These are phyloP conservation scores for Agrotis segetum DNA, from an alignment of 2,888 invertebrate genomes.

Conservation along the genomic window DNA sequence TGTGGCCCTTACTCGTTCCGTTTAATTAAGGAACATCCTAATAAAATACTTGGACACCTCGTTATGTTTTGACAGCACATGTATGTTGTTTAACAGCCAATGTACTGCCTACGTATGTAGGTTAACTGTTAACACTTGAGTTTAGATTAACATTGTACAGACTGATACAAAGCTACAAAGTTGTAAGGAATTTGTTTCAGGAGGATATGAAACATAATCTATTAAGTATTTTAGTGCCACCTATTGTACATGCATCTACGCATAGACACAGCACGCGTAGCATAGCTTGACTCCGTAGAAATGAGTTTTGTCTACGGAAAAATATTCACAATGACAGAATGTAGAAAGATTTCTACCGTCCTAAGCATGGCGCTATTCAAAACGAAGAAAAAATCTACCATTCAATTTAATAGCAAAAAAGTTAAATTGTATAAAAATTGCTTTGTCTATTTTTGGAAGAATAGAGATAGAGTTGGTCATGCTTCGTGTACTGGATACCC, in stretches of 20 bases:
- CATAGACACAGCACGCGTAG: background rate
- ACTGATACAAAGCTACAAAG: background rate
- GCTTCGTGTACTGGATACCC: no score
- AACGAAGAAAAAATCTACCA: no score
- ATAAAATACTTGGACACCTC: constrained; percentile 9
- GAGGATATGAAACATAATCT: background rate
- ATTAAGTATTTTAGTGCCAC: background rate
- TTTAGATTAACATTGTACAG: background rate
- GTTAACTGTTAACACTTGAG: constrained; percentile 12
- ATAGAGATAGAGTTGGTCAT: no score
- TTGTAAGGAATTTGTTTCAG: constrained; percentile 4
- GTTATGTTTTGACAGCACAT: constrained; percentile 13
- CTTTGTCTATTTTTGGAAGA: no score
- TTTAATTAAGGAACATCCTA: constrained; percentile 32
- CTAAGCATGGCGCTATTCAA: no score
- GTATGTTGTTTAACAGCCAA: background rate
- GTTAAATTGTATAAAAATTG: no score
- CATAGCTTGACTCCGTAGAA: no score
- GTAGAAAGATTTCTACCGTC: no score
- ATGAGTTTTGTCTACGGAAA: no score
- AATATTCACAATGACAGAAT: no score
- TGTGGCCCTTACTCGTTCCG: constrained; percentile 34
- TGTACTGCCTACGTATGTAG: background rate
- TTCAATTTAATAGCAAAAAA: no score
- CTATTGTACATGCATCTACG: background rate